Evolutionary conservation across 1,140 invertebrate genomes (phyloP).

Genomic region (Trissolcus basalis): DNA sequence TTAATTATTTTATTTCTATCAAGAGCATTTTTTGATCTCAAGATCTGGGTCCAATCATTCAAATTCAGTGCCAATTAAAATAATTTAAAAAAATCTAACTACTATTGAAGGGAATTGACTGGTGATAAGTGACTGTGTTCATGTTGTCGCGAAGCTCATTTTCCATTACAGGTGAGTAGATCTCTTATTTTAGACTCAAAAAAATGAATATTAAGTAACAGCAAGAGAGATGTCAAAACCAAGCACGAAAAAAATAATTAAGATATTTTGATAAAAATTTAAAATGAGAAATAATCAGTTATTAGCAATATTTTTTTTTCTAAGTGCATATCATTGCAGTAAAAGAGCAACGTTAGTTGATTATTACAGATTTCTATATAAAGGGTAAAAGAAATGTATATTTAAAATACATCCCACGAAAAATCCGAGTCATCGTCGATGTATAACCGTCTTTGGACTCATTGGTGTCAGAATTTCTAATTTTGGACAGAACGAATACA

Average conservation of each 20-base stretch:
- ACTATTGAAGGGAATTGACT: slow-evolving; percentile 51
- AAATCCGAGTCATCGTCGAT: slow-evolving; percentile 52
- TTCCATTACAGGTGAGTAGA: slow-evolving; percentile 74
- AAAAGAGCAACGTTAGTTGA: slow-evolving; percentile 1
- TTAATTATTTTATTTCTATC: too few species aligned
- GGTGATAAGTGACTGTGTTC: slow-evolving; percentile 62
- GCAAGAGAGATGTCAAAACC: too few species aligned
- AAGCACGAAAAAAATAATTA: too few species aligned
- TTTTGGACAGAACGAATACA: slow-evolving; percentile 45
- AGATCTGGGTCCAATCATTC: slow-evolving; percentile 25
- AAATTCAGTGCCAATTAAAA: slow-evolving; percentile 37
- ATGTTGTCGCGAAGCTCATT: slow-evolving; percentile 76
- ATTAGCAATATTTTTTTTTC: too few species aligned
- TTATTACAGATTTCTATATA: slow-evolving; percentile 46
- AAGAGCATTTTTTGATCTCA: too few species aligned
- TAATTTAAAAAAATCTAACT: too few species aligned
- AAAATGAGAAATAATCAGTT: too few species aligned
- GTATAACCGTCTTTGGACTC: slow-evolving; percentile 39
- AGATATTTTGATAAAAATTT: too few species aligned
- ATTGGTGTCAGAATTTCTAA: slow-evolving; percentile 55
- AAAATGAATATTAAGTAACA: too few species aligned
- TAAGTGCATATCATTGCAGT: neutral
- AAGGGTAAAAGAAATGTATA: slow-evolving; percentile 42
- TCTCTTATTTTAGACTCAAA: neutral
- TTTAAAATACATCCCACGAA: slow-evolving; percentile 61